These are phyloP conservation scores for Paedocypris sp. DNA, from an alignment of 2,113 vertebrate species.

Conservation along the genomic window DNA sequence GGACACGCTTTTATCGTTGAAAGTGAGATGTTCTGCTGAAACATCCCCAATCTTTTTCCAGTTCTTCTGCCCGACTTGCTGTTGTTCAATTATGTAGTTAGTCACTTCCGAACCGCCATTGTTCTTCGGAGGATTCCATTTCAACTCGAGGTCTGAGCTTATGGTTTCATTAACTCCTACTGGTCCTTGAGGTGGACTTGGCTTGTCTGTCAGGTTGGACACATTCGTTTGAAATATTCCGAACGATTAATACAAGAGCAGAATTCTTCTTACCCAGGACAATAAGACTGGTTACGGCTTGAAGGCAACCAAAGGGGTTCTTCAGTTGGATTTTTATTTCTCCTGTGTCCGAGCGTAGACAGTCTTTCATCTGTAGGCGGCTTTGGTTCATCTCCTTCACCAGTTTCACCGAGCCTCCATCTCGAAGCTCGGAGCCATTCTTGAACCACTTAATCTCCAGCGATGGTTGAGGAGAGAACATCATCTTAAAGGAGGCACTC, in stretches of 20 bases:
- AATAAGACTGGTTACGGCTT: slow-evolving; percentile 57
- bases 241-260: background rate
- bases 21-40: slow-evolving; percentile 49
- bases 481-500: slow-evolving; percentile 63
- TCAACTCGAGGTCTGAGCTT: slow-evolving; percentile 54
- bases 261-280: slow-evolving; percentile 59
- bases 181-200: slow-evolving; percentile 70
- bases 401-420: slow-evolving; percentile 55
- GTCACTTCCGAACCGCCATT: slow-evolving; percentile 67
- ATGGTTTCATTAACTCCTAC: slow-evolving; percentile 60
- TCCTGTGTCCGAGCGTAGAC: slow-evolving; percentile 62
- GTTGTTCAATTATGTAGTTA: slow-evolving; percentile 65
- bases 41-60: slow-evolving; percentile 69
- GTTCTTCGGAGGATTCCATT: slow-evolving; percentile 68
- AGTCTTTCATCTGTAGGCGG: slow-evolving; percentile 63
- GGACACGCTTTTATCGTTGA: slow-evolving; percentile 62
- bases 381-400: slow-evolving; percentile 61
- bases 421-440: slow-evolving; percentile 55
- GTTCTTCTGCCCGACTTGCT: slow-evolving; percentile 54
- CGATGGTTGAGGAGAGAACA: slow-evolving; percentile 61
- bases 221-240: no score
- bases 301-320: slow-evolving; percentile 61
- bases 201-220: slow-evolving; percentile 56
- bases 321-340: slow-evolving; percentile 70
- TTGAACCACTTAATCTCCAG: slow-evolving; percentile 67